phyloP scores from a whole-genome alignment of 2,113 vertebrate genomes.

The Strigops habroptila region DNA sequence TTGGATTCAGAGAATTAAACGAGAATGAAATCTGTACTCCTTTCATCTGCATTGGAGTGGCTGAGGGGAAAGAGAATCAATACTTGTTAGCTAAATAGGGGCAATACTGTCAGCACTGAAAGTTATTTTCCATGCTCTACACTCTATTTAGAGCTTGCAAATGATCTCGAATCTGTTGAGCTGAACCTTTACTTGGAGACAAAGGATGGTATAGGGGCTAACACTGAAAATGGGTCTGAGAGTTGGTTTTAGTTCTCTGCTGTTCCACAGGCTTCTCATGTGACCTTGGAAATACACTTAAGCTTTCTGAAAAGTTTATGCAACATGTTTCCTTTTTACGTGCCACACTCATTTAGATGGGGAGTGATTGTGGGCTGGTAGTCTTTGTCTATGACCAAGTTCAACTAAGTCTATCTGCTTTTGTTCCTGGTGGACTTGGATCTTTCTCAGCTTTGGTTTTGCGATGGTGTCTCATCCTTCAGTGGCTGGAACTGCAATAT shows the following conservation, averaged over 20 bases:
- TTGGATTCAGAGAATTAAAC: conserved; percentile 11
- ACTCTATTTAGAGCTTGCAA: not conserved
- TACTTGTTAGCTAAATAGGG: conserved; percentile 33
- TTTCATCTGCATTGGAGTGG: conserved; percentile 9
- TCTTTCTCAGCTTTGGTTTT: not conserved
- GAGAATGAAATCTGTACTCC: not conserved
- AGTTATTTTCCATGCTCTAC: conserved; percentile 24
- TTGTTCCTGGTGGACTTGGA: not conserved
- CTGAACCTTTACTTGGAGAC: not conserved
- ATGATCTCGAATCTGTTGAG: not conserved
- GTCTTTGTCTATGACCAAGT: not conserved
- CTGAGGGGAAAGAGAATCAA: conserved; percentile 17
- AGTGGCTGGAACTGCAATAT: not conserved
- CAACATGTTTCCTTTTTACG: not conserved
- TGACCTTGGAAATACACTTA: not conserved
- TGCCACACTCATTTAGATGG: not conserved
- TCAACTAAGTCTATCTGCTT: not conserved
- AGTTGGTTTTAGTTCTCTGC: not conserved
- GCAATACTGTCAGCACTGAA: not conserved
- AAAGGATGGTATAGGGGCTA: not conserved
- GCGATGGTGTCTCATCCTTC: not conserved
- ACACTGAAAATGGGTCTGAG: not conserved
- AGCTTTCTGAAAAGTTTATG: not conserved
- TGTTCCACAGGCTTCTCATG: not conserved
- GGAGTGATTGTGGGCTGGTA: not conserved